phyloP scores from a whole-genome alignment of 2,113 vertebrate genomes.

The Turnix velox region DNA sequence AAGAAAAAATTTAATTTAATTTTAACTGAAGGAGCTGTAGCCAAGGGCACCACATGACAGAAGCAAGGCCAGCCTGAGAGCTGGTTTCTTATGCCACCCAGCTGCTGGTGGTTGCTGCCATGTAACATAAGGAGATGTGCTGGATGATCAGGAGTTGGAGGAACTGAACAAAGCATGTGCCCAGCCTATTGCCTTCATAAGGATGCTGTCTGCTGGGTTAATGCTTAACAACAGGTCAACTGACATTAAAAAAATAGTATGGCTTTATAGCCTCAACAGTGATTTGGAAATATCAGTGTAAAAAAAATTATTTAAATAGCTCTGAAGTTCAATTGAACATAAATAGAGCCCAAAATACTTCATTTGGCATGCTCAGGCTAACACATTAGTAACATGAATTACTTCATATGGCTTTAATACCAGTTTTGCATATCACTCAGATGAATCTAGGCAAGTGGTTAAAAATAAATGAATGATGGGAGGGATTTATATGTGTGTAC shows the following conservation, averaged over 20 bases:
- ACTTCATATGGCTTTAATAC: background rate
- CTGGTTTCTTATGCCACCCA: background rate
- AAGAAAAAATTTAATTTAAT: background rate
- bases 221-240: background rate
- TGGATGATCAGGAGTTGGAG: background rate
- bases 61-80: background rate
- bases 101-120: background rate
- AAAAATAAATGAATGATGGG: background rate
- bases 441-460: background rate
- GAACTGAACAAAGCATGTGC: rapidly evolving
- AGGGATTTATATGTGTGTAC: background rate
- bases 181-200: background rate
- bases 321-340: background rate
- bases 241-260: background rate
- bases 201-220: background rate
- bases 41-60: background rate
- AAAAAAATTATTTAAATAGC: background rate
- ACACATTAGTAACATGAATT: background rate
- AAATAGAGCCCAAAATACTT: background rate
- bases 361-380: background rate
- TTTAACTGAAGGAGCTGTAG: background rate
- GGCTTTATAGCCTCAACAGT: background rate
- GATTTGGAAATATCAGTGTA: background rate
- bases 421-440: background rate
- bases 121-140: rapidly evolving